Conservation (phyloP, 2,113 vertebrate genomes). For the Parotia lawesii region DNA sequence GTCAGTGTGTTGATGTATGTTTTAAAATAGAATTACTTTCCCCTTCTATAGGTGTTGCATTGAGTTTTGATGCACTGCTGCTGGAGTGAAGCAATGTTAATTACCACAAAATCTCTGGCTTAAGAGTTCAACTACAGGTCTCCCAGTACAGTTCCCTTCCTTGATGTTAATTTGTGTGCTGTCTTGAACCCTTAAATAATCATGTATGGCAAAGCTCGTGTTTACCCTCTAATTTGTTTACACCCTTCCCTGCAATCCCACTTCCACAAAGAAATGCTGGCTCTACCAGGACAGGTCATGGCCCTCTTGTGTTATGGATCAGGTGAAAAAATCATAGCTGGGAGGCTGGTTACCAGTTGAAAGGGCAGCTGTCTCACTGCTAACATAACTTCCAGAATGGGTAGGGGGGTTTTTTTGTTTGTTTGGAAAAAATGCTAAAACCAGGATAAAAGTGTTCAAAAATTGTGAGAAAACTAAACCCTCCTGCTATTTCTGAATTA, state of each 20-base stretch:
- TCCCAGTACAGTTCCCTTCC: neutral
- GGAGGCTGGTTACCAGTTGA: neutral
- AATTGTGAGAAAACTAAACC: neutral
- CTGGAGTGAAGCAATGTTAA: neutral
- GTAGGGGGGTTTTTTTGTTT: neutral
- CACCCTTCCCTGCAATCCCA: neutral
- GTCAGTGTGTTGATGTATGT: neutral
- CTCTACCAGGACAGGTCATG: neutral
- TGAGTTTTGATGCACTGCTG: neutral
- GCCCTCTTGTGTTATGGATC: neutral
- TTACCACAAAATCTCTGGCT: constrained; percentile 9
- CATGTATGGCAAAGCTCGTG: neutral
- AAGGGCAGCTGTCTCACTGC: neutral
- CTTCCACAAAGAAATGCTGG: neutral
- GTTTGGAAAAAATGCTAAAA: neutral
- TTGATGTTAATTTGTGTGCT: neutral
- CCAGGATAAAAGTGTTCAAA: neutral
- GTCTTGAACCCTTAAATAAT: neutral
- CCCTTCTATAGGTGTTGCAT: neutral
- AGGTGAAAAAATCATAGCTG: neutral
- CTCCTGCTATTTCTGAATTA: neutral
- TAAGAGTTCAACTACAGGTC: neutral
- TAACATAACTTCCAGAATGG: neutral
- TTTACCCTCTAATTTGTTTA: neutral
- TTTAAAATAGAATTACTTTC: neutral